Percentiles rank a stretch among this genome's conserved stretches.
Evolutionary conservation across 1,140 invertebrate genomes (phyloP).

Genomic region (Drosophila quadrilineata): DNA sequence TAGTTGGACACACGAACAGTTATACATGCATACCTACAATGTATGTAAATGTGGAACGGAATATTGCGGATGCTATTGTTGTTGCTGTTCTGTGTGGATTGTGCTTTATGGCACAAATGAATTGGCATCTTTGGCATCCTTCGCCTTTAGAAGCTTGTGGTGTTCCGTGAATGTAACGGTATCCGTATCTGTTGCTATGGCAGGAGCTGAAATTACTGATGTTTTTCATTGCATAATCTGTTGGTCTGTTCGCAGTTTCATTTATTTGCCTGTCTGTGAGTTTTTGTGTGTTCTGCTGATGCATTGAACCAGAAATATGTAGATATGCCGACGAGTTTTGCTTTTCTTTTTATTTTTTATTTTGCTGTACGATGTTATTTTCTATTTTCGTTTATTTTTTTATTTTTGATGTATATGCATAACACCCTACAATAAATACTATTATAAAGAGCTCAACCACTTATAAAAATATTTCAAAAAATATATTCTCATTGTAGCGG

Average conservation of each 20-base stretch:
- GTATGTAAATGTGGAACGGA: slow-evolving; percentile 9
- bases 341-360: slow-evolving; percentile 20
- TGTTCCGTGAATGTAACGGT: too few relatives aligned
- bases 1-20: slow-evolving; percentile 41
- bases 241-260: slow-evolving; percentile 15
- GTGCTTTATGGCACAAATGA: slow-evolving; percentile 70
- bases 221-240: slow-evolving; percentile 64
- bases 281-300: slow-evolving; percentile 38
- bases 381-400: not conserved
- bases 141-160: slow-evolving; percentile 20
- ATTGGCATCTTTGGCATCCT: slow-evolving; percentile 69
- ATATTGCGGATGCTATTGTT: slow-evolving; percentile 20
- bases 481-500: too few relatives aligned
- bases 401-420: too few relatives aligned
- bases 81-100: too few relatives aligned
- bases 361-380: slow-evolving; percentile 3
- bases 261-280: slow-evolving; percentile 4
- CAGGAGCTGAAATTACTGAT: slow-evolving; percentile 2
- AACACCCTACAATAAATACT: too few relatives aligned
- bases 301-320: slow-evolving; percentile 76
- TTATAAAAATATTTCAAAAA: too few relatives aligned
- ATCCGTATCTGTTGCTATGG: slow-evolving; percentile 1
- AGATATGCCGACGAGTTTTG: slow-evolving; percentile 64
- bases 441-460: too few relatives aligned
- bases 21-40: slow-evolving; percentile 1